Conservation (phyloP, 2,888 invertebrate species). For the Agrilus cyanescens region DNA sequence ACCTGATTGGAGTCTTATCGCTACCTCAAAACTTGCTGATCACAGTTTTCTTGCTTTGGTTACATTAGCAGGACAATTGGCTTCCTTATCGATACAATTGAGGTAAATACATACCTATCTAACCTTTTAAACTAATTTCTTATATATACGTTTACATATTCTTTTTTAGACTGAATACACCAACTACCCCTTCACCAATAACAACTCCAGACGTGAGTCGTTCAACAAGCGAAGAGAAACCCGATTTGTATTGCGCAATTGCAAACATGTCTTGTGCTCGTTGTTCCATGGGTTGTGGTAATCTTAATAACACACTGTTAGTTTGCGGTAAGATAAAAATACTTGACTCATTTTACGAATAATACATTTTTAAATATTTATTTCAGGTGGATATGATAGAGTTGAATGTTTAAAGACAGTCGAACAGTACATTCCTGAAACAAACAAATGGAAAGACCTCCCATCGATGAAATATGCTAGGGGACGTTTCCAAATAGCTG, state of each 20-base stretch:
- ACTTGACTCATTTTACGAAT: not conserved
- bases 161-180: constrained; percentile 29
- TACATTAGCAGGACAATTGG: constrained; percentile 48
- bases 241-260: constrained; percentile 44
- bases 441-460: constrained; percentile 56
- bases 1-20: constrained; percentile 52
- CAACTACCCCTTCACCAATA: constrained; percentile 34
- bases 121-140: not conserved
- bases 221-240: constrained; percentile 38
- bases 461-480: constrained; percentile 62
- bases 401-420: constrained; percentile 68
- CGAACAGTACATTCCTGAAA: constrained; percentile 59
- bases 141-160: not conserved
- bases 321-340: constrained; percentile 55
- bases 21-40: constrained; percentile 44
- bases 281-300: constrained; percentile 66
- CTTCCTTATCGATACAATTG: constrained; percentile 48
- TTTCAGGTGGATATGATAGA: constrained; percentile 65
- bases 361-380: constrained; percentile 1
- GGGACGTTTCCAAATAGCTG: constrained; percentile 68
- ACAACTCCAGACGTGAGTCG: constrained; percentile 32
- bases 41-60: constrained; percentile 52
- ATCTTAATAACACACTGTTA: constrained; percentile 55
- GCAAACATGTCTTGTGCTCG: constrained; percentile 55
- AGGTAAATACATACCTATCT: constrained; percentile 24